A percentile compares a stretch with the other conserved stretches of the same genome.
Evolutionary conservation across 2,888 invertebrate genomes (phyloP).

Genomic region (Xiphydria camelus): DNA sequence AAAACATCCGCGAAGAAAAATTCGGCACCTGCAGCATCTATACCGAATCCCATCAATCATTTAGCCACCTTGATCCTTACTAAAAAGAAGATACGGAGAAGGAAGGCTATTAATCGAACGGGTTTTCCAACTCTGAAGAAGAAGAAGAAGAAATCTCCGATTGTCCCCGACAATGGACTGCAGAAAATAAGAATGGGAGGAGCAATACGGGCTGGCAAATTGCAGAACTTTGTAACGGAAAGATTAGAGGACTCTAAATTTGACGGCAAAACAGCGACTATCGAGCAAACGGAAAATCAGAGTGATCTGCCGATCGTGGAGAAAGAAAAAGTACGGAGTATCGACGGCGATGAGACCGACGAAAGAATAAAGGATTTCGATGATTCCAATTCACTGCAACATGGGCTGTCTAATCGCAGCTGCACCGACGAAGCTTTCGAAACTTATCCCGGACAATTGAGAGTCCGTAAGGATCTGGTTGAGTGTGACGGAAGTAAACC

Average conservation of each 20-base stretch:
- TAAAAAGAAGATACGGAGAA: conserved; percentile 64
- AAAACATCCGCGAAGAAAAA: conserved; percentile 22
- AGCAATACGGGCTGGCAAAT: conserved; percentile 54
- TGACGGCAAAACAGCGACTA: conserved; percentile 41
- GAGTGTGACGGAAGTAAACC: conserved; percentile 45
- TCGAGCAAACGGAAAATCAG: conserved; percentile 17
- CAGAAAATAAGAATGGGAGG: conserved; percentile 60
- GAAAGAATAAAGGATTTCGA: conserved; percentile 27
- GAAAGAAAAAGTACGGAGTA: conserved; percentile 12
- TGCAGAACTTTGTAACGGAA: conserved; percentile 61
- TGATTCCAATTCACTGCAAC: conserved; percentile 16
- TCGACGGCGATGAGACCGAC: conserved; percentile 16
- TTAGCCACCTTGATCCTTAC: conserved; percentile 32
- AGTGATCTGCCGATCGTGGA: conserved; percentile 25
- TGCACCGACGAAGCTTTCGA: conserved; percentile 31
- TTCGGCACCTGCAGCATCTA: no score
- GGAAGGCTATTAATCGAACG: conserved; percentile 82
- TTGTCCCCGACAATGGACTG: no score
- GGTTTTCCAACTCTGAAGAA: conserved; percentile 85
- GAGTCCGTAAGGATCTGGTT: conserved; percentile 48
- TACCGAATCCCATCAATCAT: conserved; percentile 28
- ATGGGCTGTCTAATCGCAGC: conserved; percentile 25
- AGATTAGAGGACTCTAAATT: conserved; percentile 58
- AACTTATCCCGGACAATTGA: conserved; percentile 39
- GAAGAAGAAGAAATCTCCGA: conserved; percentile 71